Percentiles rank a stretch among this genome's conserved stretches.
Evolutionary conservation across 92 coral and sea anemone species (phyloP).

Genomic region (Parazoanthus swiftii): DNA sequence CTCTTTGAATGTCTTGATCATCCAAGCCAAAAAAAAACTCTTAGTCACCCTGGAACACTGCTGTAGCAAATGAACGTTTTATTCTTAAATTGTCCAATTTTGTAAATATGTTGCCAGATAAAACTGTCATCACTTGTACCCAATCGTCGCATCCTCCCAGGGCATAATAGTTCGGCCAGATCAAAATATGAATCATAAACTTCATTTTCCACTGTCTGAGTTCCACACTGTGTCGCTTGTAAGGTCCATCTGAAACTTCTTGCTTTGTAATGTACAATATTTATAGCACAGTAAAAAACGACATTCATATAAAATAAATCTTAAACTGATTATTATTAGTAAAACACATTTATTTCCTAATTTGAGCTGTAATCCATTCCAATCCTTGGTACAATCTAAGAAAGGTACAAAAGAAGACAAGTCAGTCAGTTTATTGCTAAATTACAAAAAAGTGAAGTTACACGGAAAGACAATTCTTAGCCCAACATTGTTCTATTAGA

Average conservation of each 20-base stretch:
- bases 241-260: not conserved
- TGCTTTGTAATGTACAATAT: slow-evolving; percentile 7
- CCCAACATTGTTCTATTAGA: too few species aligned
- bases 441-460: too few species aligned
- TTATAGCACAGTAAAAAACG: slow-evolving; percentile 29
- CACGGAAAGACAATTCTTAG: too few species aligned
- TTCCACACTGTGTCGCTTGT: not conserved
- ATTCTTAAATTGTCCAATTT: not conserved
- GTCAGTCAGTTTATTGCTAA: not conserved
- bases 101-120: not conserved
- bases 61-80: not conserved
- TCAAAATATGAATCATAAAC: not conserved
- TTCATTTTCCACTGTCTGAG: not conserved
- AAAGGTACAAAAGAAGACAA: not conserved
- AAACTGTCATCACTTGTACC: not conserved
- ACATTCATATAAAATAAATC: slow-evolving; percentile 37
- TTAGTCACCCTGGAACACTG: not conserved
- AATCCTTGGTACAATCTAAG: slow-evolving; percentile 89
- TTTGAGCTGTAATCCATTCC: slow-evolving; percentile 93
- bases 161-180: too few species aligned
- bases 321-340: not conserved
- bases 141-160: not conserved
- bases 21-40: not conserved
- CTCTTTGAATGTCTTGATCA: not conserved
- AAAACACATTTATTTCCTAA: slow-evolving; percentile 62